phyloP scores from a whole-genome alignment of 92 coral and sea anemone genomes.

The Epizoanthus illoricatus region DNA sequence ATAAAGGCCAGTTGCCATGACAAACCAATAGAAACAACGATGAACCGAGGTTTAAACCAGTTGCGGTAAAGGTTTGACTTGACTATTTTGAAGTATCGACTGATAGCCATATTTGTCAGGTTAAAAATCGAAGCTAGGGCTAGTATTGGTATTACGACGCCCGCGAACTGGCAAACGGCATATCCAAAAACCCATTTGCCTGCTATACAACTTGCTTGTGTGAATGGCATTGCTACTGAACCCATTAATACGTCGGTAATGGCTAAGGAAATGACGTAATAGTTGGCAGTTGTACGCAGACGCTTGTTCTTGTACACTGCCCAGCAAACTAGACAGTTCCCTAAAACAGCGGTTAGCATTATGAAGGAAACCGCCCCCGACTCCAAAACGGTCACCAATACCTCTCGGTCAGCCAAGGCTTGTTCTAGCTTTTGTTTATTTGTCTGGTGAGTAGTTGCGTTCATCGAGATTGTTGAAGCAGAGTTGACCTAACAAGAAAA shows the following conservation, averaged over 20 bases:
- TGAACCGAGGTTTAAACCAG: conserved; percentile 43
- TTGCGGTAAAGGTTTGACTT: conserved; percentile 54
- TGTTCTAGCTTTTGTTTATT: not conserved
- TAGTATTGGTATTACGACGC: conserved; percentile 34
- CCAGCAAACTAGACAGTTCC: conserved; percentile 25
- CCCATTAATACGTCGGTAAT: conserved; percentile 25
- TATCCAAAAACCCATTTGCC: conserved; percentile 43
- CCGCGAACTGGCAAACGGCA: conserved; percentile 42
- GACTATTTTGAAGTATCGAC: conserved; percentile 57
- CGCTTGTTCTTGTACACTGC: conserved; percentile 6
- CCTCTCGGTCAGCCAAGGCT: conserved; percentile 10
- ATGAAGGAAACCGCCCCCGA: conserved; percentile 14
- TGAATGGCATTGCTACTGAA: conserved; percentile 21
- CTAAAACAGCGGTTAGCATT: conserved; percentile 6
- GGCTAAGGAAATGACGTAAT: conserved; percentile 23
- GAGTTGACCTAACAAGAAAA: not conserved
- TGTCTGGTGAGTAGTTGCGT: not conserved
- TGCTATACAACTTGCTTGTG: conserved; percentile 7
- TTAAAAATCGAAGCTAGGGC: conserved; percentile 49
- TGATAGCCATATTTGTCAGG: conserved; percentile 49
- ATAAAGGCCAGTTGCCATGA: conserved; percentile 46
- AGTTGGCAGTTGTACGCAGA: conserved; percentile 21
- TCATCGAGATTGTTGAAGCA: not conserved
- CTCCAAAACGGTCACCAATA: conserved; percentile 12
- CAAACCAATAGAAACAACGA: conserved; percentile 33